These are phyloP conservation scores for Ischnus inquisitorius DNA, from an alignment of 2,888 invertebrate species.

Conservation along the genomic window DNA sequence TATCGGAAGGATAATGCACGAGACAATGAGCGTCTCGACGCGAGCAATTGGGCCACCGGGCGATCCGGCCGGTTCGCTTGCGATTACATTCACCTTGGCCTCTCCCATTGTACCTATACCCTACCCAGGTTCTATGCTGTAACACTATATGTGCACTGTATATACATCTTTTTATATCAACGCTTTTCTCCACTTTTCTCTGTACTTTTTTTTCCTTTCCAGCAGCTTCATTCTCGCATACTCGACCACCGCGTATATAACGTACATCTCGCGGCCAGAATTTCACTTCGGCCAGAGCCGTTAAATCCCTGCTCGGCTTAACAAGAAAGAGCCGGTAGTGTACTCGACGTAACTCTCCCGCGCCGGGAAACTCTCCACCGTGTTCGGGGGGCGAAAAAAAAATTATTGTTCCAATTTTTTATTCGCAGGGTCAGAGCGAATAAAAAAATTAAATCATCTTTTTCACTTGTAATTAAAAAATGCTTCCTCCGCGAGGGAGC, in stretches of 20 bases:
- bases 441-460: slow-evolving; percentile 9
- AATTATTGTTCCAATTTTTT: slow-evolving; percentile 44
- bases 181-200: background rate
- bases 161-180: background rate
- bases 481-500: too few relatives aligned
- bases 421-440: slow-evolving; percentile 11
- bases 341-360: slow-evolving; percentile 30
- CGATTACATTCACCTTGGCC: slow-evolving; percentile 57
- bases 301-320: slow-evolving; percentile 53
- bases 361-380: slow-evolving; percentile 20
- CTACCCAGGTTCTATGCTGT: background rate
- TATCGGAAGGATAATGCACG: slow-evolving; percentile 55
- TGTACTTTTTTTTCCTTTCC: slow-evolving; percentile 1
- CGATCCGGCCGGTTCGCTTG: slow-evolving; percentile 34
- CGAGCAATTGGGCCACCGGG: slow-evolving; percentile 52
- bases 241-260: slow-evolving; percentile 17
- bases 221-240: slow-evolving; percentile 6
- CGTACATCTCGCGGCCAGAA: slow-evolving; percentile 43
- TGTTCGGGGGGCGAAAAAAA: slow-evolving; percentile 5
- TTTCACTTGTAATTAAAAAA: slow-evolving; percentile 21
- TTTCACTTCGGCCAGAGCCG: slow-evolving; percentile 49
- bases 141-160: background rate
- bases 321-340: slow-evolving; percentile 31
- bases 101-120: slow-evolving; percentile 1
- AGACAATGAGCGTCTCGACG: slow-evolving; percentile 47